Conservation (phyloP, 2,113 vertebrate species). For the Gracilinanus agilis region DNA sequence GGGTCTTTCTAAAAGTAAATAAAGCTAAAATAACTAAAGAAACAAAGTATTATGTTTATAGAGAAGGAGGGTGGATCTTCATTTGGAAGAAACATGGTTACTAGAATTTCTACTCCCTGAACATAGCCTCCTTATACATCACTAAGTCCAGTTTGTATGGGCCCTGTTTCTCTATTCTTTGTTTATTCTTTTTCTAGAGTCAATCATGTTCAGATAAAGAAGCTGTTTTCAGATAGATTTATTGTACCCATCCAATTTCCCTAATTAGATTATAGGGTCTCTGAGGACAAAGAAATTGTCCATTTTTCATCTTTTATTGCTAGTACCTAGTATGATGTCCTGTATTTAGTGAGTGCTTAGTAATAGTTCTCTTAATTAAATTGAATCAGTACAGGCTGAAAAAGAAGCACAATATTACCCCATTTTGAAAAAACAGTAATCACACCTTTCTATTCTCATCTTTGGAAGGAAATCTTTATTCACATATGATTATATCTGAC, state of each 20-base stretch:
- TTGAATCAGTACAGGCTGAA: neutral
- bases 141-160: neutral
- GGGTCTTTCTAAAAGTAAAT: neutral
- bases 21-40: neutral
- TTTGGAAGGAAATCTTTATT: neutral
- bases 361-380: neutral
- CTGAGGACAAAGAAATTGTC: neutral
- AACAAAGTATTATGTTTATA: neutral
- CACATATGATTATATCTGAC: neutral
- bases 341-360: neutral
- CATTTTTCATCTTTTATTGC: slow-evolving; percentile 6
- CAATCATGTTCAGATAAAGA: neutral
- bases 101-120: neutral
- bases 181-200: neutral
- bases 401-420: neutral
- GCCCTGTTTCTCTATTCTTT: neutral
- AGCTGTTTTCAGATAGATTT: neutral
- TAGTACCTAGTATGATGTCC: neutral
- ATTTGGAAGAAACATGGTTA: neutral
- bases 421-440: neutral
- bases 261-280: neutral
- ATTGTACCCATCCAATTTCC: neutral
- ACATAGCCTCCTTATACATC: neutral
- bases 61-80: neutral
- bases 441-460: neutral